A percentile compares a stretch with the other conserved stretches of the same genome.
Evolutionary conservation across 1,140 invertebrate genomes (phyloP).

Genomic region (Agrypnia vestita): DNA sequence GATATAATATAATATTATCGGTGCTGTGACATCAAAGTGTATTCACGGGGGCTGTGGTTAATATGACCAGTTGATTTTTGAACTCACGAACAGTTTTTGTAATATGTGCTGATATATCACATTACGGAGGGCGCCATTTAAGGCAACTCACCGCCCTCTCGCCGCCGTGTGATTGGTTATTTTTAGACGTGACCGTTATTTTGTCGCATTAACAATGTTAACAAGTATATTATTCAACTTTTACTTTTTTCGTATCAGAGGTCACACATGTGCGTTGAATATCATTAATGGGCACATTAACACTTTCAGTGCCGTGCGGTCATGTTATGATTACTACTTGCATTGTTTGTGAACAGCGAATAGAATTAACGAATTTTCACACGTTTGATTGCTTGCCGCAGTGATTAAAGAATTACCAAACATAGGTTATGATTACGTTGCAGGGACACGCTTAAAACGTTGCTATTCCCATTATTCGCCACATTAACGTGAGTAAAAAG

Average conservation of each 20-base stretch:
- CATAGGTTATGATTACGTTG: background rate
- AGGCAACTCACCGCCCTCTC: background rate
- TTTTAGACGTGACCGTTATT: background rate
- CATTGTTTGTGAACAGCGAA: too few species aligned
- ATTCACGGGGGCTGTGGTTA: background rate
- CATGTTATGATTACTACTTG: background rate
- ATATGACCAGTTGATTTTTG: background rate
- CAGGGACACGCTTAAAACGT: background rate
- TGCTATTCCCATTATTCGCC: too few species aligned
- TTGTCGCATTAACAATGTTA: constrained; percentile 15
- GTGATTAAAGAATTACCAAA: background rate
- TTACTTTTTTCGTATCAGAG: constrained; percentile 24
- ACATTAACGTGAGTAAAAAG: too few species aligned
- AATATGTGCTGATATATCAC: background rate
- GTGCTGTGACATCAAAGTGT: background rate
- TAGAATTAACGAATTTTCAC: background rate
- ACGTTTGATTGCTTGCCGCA: background rate
- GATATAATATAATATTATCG: background rate
- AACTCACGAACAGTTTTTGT: background rate
- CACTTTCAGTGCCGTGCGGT: background rate
- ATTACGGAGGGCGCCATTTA: background rate
- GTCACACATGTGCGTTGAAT: constrained; percentile 24
- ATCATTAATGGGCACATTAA: constrained; percentile 17
- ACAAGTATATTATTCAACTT: constrained; percentile 13
- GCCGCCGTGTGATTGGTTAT: background rate